phyloP scores from a whole-genome alignment of 1,140 invertebrate genomes.

The Monochamus saltuarius region DNA sequence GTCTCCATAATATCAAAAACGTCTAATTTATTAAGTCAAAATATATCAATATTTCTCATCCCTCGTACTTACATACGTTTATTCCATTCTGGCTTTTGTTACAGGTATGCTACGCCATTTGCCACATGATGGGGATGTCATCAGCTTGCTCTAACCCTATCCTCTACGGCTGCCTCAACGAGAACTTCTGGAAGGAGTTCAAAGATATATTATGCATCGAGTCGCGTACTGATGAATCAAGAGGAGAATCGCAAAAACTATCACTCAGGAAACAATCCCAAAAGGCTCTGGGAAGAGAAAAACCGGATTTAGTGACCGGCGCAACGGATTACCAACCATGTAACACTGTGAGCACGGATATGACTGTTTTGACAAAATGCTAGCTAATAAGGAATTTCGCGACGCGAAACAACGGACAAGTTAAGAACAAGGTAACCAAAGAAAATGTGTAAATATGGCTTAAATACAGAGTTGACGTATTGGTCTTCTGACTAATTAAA shows the following conservation, averaged over 20 bases:
- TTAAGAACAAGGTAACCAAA: no score
- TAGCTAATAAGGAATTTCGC: slow-evolving; percentile 55
- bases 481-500: no score
- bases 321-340: slow-evolving; percentile 45
- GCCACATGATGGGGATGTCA: slow-evolving; percentile 82
- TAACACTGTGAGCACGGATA: slow-evolving; percentile 53
- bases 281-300: slow-evolving; percentile 25
- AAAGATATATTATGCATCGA: slow-evolving; percentile 77
- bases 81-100: slow-evolving; percentile 9
- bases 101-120: slow-evolving; percentile 69
- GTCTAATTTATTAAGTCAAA: no score
- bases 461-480: no score
- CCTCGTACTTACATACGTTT: no score
- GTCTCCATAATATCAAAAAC: no score
- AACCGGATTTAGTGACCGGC: slow-evolving; percentile 43
- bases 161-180: slow-evolving; percentile 97
- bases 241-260: slow-evolving; percentile 24
- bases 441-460: no score
- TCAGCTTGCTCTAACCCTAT: slow-evolving; percentile 86
- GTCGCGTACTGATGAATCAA: slow-evolving; percentile 14
- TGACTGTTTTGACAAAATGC: slow-evolving; percentile 61
- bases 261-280: slow-evolving; percentile 34
- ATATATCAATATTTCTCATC: no score
- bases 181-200: slow-evolving; percentile 97
- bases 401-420: no score